A percentile compares a stretch with the other conserved stretches of the same genome.
Conservation (phyloP, 2,113 vertebrate genomes). For the Pachypanchax playfairii region DNA sequence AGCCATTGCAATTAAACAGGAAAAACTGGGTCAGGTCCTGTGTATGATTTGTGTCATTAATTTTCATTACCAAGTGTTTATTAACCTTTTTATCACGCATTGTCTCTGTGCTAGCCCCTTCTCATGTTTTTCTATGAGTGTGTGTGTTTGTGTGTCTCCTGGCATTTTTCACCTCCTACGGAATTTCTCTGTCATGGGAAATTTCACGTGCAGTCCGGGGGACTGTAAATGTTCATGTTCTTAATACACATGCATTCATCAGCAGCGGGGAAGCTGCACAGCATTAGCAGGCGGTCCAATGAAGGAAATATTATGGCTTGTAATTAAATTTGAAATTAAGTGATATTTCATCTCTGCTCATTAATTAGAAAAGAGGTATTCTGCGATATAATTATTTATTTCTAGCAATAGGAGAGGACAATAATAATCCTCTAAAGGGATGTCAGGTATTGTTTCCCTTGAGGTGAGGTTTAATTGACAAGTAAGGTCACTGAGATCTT, state of each 20-base stretch:
- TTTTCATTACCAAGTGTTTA: constrained; percentile 73
- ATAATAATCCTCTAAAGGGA: constrained; percentile 41
- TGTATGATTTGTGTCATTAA: constrained; percentile 76
- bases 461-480: constrained; percentile 20
- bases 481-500: constrained; percentile 18
- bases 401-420: constrained; percentile 52
- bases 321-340: constrained; percentile 85
- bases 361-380: constrained; percentile 79
- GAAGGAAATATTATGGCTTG: constrained; percentile 79
- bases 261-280: constrained; percentile 57
- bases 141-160: constrained; percentile 19
- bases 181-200: constrained; percentile 56
- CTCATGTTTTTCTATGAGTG: constrained; percentile 17
- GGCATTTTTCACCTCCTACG: constrained; percentile 40
- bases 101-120: constrained; percentile 26
- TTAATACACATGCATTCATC: constrained; percentile 71
- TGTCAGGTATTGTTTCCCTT: constrained; percentile 47
- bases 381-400: constrained; percentile 72
- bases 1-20: constrained; percentile 66
- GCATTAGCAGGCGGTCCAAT: constrained; percentile 71
- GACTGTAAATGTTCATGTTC: constrained; percentile 74
- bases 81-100: constrained; percentile 71
- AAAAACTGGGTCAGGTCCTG: constrained; percentile 66
- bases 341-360: constrained; percentile 81
- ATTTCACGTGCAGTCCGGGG: constrained; percentile 59